Evolutionary conservation across 2,113 vertebrate genomes (phyloP), one percentile per base, ranked within the genome.

Genomic region (Corythoichthys intestinalis): DNA sequence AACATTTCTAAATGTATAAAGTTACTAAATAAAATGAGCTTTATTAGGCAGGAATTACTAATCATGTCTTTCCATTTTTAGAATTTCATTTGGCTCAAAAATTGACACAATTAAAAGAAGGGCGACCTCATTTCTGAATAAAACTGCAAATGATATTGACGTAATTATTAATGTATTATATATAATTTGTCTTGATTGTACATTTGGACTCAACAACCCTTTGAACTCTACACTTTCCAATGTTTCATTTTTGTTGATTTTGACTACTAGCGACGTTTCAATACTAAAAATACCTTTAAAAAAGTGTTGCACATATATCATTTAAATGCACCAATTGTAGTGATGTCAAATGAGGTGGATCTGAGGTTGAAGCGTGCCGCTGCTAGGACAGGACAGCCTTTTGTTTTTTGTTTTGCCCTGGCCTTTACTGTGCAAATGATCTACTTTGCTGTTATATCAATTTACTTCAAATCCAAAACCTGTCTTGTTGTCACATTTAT

Each of bases 381-480:
- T 85, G 8, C 77, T 76, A 74, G 75, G 75, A 79, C 76, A 79
- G 67, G 69, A 62, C 79, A 75, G 67, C 50, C 54, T 74, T 81
- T 79, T 58, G 70, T 78, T 73, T 12, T 2, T 82, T 12, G 1
- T 82, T 75, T 81, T 70, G 78, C 60, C 47, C 77, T 47, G 52
- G 8, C 67, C 66, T 76, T 75, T 71, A 79, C 56, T 58, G 14
- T 83, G 74, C 85, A 83, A 90, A 88, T 86, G 75, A 86, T 79
- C 82, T 80, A 77, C 63, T 53, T 52, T 57, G 74, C 75, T 84
- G 86, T 76, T 67, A 73, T 49, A 65, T 46, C 44, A 69, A 78
- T 80, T 88, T 73, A 68, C 46, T 47, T 80, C 89, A 75, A 90
- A 79, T 87, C 83, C 75, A 80, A 83, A 79, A 77, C 83, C 5